A percentile compares a stretch with the other conserved stretches of the same genome.
These are phyloP conservation scores for Nomada goodeniana DNA, from an alignment of 2,888 invertebrate genomes.

Conservation along the genomic window DNA sequence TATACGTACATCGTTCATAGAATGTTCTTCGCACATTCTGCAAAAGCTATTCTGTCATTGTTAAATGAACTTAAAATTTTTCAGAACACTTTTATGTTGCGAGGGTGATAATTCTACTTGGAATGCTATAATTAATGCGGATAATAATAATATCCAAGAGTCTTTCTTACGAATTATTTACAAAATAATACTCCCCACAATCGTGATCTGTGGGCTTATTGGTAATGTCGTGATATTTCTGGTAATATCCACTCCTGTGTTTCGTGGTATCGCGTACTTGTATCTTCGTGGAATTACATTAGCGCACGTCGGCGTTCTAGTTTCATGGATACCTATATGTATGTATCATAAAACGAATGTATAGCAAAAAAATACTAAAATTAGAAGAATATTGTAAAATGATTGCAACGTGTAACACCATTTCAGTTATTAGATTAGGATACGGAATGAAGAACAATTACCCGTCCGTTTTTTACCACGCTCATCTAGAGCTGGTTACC, in stretches of 20 bases:
- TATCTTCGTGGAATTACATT: slow-evolving; percentile 61
- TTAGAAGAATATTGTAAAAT: neutral
- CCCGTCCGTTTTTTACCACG: slow-evolving; percentile 62
- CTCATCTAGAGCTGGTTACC: slow-evolving; percentile 59
- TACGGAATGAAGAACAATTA: slow-evolving; percentile 59
- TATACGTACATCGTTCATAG: neutral
- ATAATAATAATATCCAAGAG: slow-evolving; percentile 21
- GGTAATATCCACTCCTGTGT: slow-evolving; percentile 57
- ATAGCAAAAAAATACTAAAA: neutral
- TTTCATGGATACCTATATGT: slow-evolving; percentile 67
- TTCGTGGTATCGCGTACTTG: slow-evolving; percentile 62
- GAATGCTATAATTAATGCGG: slow-evolving; percentile 4
- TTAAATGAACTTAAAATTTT: slow-evolving; percentile 10
- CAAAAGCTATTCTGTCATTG: neutral
- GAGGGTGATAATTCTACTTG: slow-evolving; percentile 52
- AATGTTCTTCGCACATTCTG: neutral
- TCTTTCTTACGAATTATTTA: slow-evolving; percentile 43
- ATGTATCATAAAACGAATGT: slow-evolving; percentile 28
- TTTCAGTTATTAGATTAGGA: slow-evolving; percentile 61
- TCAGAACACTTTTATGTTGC: slow-evolving; percentile 61
- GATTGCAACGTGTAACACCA: neutral
- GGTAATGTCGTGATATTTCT: slow-evolving; percentile 56
- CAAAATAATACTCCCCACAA: slow-evolving; percentile 53
- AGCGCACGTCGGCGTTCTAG: slow-evolving; percentile 58
- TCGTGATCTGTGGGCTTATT: slow-evolving; percentile 53